Percentiles rank a stretch among this genome's conserved stretches.
phyloP scores from a whole-genome alignment of 2,797 vertebrate species.

The Oophaga sylvatica region DNA sequence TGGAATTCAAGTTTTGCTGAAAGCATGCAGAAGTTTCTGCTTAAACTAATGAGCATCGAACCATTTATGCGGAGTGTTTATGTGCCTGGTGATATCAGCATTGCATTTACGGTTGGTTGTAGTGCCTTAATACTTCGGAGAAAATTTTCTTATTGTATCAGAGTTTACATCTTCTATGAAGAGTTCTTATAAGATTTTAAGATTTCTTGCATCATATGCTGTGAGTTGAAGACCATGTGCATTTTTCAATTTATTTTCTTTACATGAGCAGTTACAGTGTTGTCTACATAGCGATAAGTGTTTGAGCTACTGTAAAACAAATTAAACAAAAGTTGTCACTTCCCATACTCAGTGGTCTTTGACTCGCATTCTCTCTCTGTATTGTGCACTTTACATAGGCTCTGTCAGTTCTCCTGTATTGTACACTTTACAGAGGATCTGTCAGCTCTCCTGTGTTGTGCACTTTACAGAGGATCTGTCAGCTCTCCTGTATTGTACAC shows the following conservation, averaged over 20 bases:
- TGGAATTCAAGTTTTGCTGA: slow-evolving; percentile 23
- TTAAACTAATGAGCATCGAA: slow-evolving; percentile 19
- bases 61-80: neutral
- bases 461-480: no score
- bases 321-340: no score
- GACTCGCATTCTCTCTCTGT: no score
- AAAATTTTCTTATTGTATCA: neutral
- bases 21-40: slow-evolving; percentile 33
- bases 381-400: no score
- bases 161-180: neutral
- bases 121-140: neutral
- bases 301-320: no score
- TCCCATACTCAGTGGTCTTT: no score
- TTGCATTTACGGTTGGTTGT: neutral
- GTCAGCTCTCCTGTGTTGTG: no score
- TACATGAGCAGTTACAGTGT: no score
- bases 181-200: neutral
- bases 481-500: no score
- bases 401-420: no score
- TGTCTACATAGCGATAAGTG: no score
- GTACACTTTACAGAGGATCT: no score
- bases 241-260: neutral
- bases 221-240: neutral
- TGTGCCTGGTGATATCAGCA: neutral
- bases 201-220: neutral